A percentile compares a stretch with the other conserved stretches of the same genome.
phyloP scores from a whole-genome alignment of 2,797 vertebrate species.

The Miopithecus talapoin region DNA sequence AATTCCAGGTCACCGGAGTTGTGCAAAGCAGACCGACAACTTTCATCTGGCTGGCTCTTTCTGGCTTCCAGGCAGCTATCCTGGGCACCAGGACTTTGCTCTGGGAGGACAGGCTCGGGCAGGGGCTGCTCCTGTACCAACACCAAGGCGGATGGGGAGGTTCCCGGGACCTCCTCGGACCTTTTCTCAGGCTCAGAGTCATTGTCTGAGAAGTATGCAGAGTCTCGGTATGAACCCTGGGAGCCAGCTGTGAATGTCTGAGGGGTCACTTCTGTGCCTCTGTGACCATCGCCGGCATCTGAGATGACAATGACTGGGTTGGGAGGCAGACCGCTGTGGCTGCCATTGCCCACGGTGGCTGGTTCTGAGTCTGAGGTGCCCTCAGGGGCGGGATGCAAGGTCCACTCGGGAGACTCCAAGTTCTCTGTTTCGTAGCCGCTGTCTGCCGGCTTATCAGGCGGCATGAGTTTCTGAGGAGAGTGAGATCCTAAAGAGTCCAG shows the following conservation, averaged over 20 bases:
- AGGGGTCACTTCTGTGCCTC: conserved; percentile 79
- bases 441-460: conserved; percentile 95
- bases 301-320: conserved; percentile 92
- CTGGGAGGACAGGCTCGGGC: conserved; percentile 26
- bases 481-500: conserved; percentile 85
- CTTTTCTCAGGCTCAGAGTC: conserved; percentile 96
- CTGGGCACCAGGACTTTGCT: neutral
- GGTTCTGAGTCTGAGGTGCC: conserved; percentile 82
- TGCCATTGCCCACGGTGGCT: neutral
- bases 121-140: conserved; percentile 46
- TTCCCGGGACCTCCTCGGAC: conserved; percentile 83
- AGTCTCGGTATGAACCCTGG: conserved; percentile 92
- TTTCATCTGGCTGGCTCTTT: conserved; percentile 31
- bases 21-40: neutral
- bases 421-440: conserved; percentile 99
- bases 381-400: conserved; percentile 88
- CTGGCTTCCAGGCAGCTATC: conserved; percentile 53
- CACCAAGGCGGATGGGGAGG: conserved; percentile 56
- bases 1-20: conserved; percentile 26
- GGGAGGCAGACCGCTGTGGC: conserved; percentile 74
- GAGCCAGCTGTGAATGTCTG: conserved; percentile 83
- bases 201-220: conserved; percentile 98
- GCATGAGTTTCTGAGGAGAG: conserved; percentile 89
- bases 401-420: conserved; percentile 98
- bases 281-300: conserved; percentile 83